These are phyloP conservation scores for Ellobius talpinus DNA, from an alignment of 2,113 vertebrate genomes.

Conservation along the genomic window DNA sequence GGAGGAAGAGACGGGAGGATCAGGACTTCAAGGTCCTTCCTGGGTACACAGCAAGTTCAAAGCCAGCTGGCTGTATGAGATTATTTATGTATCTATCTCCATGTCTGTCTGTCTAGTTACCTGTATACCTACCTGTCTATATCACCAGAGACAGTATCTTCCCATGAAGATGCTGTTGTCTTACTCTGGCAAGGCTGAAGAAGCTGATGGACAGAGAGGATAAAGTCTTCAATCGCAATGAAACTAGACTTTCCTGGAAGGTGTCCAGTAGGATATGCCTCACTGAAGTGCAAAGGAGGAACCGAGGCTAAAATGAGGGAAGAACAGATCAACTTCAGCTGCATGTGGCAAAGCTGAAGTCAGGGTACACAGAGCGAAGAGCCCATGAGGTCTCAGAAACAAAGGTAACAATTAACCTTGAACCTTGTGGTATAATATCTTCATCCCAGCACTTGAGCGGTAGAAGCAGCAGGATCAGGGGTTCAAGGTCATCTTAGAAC, in stretches of 20 bases:
- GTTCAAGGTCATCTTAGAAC: neutral
- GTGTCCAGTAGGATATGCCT: neutral
- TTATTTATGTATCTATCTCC: neutral
- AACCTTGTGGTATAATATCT: neutral
- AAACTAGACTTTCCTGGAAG: neutral
- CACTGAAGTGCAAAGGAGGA: neutral
- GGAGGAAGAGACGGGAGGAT: neutral
- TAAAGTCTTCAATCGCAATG: neutral
- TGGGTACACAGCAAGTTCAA: neutral
- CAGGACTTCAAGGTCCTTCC: neutral
- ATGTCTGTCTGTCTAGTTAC: neutral
- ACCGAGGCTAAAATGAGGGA: neutral
- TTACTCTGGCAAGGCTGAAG: neutral
- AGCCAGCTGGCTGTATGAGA: too few relatives aligned
- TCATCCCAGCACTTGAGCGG: neutral
- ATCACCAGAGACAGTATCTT: neutral
- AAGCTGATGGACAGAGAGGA: neutral
- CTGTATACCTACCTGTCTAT: neutral
- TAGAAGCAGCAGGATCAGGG: neutral
- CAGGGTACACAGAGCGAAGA: neutral
- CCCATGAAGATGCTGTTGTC: neutral
- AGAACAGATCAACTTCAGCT: neutral
- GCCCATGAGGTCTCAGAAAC: neutral
- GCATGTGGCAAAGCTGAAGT: neutral
- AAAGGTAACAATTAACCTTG: neutral